Evolutionary conservation across 2,113 vertebrate species (phyloP).

Genomic region (Orcinus orca): DNA sequence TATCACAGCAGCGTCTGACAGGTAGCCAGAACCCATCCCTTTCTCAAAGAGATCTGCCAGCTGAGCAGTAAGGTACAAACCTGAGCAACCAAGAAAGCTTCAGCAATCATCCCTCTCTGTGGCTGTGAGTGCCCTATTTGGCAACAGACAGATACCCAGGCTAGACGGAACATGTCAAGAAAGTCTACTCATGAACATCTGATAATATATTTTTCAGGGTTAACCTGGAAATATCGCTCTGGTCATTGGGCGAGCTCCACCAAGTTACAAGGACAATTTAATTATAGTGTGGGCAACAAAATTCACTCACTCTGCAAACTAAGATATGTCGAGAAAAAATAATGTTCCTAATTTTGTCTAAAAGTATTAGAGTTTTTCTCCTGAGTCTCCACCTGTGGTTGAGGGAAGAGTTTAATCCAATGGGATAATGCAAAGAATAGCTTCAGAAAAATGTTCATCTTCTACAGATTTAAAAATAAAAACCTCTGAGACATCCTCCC

Average conservation of each 20-base stretch:
- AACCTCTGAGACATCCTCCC: neutral
- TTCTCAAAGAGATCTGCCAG: neutral
- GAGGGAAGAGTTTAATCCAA: neutral
- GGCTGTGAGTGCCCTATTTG: neutral
- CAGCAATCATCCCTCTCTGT: neutral
- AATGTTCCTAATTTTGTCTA: neutral
- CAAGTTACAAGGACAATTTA: neutral
- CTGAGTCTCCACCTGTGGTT: neutral
- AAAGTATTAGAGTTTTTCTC: neutral
- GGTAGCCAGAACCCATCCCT: neutral
- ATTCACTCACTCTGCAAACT: neutral
- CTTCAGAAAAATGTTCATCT: neutral
- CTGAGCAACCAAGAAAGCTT: neutral
- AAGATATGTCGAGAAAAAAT: neutral
- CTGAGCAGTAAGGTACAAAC: neutral
- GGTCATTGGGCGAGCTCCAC: too few species aligned
- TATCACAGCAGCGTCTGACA: neutral
- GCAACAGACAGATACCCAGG: neutral
- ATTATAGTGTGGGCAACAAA: neutral
- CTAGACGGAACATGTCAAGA: neutral
- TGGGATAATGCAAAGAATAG: neutral
- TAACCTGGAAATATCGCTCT: neutral
- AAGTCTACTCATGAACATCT: neutral
- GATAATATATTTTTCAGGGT: neutral
- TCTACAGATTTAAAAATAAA: neutral